Percentiles rank a stretch among this genome's conserved stretches.
These are phyloP conservation scores for Drosophila nikananu DNA, from an alignment of 1,140 invertebrate species.

Conservation along the genomic window DNA sequence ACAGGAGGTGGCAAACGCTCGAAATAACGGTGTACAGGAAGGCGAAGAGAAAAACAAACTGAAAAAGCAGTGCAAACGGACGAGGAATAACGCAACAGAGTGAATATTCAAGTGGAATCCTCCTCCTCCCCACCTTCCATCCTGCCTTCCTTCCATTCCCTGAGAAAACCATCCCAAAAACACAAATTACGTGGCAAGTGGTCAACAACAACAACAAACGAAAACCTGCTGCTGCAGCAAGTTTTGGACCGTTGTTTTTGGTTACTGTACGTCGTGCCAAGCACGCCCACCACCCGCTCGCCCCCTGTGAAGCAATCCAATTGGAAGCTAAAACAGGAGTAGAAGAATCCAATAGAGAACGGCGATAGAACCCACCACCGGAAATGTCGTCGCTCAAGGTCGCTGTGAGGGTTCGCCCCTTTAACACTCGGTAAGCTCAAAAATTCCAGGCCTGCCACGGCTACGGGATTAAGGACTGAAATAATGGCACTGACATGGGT, in stretches of 20 bases:
- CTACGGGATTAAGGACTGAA: conserved; percentile 4
- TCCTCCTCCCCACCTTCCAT: not conserved
- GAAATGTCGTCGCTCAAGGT: conserved; percentile 89
- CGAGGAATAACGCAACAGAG: conserved; percentile 45
- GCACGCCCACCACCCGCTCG: conserved; percentile 31
- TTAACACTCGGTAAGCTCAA: conserved; percentile 88
- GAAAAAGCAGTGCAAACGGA: conserved; percentile 38
- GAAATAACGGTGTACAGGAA: conserved; percentile 60
- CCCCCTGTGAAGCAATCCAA: conserved; percentile 17
- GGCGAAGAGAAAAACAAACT: conserved; percentile 75
- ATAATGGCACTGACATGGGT: conserved; percentile 3
- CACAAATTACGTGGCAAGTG: conserved; percentile 50
- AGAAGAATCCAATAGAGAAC: conserved; percentile 32
- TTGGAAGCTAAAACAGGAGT: conserved; percentile 45
- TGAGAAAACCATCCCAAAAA: conserved; percentile 10
- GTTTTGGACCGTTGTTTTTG: conserved; percentile 28
- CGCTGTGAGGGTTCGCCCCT: conserved; percentile 89
- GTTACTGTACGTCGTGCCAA: conserved; percentile 41
- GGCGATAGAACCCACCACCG: conserved; percentile 47
- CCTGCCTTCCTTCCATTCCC: not conserved
- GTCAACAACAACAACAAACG: conserved; percentile 33
- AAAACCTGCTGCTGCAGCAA: conserved; percentile 38
- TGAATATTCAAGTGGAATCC: conserved; percentile 32
- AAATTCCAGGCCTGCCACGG: conserved; percentile 10
- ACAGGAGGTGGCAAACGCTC: conserved; percentile 35